Base-by-base conservation (phyloP, 2,797 vertebrate species). In the Telmatherina bonti region DNA sequence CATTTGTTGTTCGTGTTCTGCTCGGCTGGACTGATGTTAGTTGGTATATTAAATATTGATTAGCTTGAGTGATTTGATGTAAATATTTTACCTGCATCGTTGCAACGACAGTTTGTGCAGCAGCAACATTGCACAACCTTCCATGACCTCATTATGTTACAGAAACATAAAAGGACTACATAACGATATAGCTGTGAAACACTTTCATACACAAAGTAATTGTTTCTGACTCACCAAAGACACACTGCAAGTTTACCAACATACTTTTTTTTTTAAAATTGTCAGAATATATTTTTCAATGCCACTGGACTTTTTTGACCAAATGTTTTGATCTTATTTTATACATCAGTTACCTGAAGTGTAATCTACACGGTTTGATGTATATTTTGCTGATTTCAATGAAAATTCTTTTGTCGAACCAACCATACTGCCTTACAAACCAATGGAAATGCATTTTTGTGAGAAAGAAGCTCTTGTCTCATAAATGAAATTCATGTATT, bases 401-500 rank as follows among this genome's bases (percentile, higher is more conserved):
- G 20, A 70, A 62, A 52, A 75, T 18, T 9, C 52, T 22, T 77
- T 70, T 67, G 79, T 84, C 73, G 31, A 84, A 81, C 72, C 75
- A 87, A 82, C 88, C 78, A 80, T 82, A 78, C 85, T 93, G 93
- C 93, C 93, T 94, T 94, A 93, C 24, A 78, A 78, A 80, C 36
- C 73, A 75, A 71, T 69, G 31, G 49, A 82, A 84, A 77, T 72
- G 27, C 57, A 55, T 72, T 76, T 77, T 84, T 64, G 72, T 74
- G 59, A 76, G 71, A 78, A 84, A 26, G 31, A 85, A 85, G 69
- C 3, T 31, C 7, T 43, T 63, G 70, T 58, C 74, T 67, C 81
- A 43, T 85, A 60, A 87, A 77, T 89, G 67, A n/a, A 84, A 87
- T 81, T 30, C 24, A 74, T 52, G 60, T 85, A 55, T 78, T 62